A percentile compares a stretch with the other conserved stretches of the same genome.
phyloP scores from a whole-genome alignment of 1,140 invertebrate genomes.

The Agraylea sexmaculata region DNA sequence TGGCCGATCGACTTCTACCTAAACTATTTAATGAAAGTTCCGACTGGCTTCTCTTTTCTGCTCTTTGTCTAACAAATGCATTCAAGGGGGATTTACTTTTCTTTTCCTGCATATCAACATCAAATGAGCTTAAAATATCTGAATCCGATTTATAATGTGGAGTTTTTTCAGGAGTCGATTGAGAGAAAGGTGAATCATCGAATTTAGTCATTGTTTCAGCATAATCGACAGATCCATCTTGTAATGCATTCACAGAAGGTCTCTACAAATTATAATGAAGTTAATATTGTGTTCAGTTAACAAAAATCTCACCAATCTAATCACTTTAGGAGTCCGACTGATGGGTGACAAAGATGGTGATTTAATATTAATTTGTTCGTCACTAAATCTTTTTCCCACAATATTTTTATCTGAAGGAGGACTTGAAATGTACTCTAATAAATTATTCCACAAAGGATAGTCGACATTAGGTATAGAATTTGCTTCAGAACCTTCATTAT shows the following conservation, averaged over 20 bases:
- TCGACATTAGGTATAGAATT: no score
- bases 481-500: no score
- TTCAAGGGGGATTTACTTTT: no score
- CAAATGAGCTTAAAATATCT: conserved; percentile 6
- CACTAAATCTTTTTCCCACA: no score
- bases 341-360: conserved; percentile 20
- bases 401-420: no score
- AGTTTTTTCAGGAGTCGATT: conserved; percentile 20
- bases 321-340: no score
- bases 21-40: conserved; percentile 12
- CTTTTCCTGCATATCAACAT: conserved; percentile 5
- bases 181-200: conserved; percentile 16
- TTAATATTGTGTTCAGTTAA: conserved; percentile 30
- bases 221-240: no score
- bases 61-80: no score
- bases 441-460: no score
- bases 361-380: no score
- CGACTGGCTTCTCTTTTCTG: conserved; percentile 9
- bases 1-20: conserved; percentile 8
- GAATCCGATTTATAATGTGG: conserved; percentile 11
- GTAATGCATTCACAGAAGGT: no score
- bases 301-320: conserved; percentile 21
- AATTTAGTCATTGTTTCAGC: no score
- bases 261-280: conserved; percentile 29
- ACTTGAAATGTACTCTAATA: conserved; percentile 6